Percentiles rank a stretch among this genome's conserved stretches.
Evolutionary conservation across 2,888 invertebrate species (phyloP).

Genomic region (Girardia tigrina): DNA sequence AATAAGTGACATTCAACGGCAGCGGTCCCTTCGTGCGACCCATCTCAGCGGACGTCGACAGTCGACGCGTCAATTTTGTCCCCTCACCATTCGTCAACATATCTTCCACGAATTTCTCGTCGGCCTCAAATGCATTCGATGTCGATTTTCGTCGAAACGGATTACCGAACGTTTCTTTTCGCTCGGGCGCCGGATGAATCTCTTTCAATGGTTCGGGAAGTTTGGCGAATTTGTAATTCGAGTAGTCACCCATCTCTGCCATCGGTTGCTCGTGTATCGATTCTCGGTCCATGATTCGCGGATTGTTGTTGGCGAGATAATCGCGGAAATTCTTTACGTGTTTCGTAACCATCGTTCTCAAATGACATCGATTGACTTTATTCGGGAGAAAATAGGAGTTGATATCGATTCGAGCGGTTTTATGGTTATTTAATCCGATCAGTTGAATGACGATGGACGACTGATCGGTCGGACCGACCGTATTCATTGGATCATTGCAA

Average conservation of each 20-base stretch:
- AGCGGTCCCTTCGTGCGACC: constrained; percentile 21
- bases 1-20: constrained; percentile 26
- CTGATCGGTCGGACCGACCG: no score
- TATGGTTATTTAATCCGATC: no score
- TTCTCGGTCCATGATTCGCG: neutral
- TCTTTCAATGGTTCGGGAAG: constrained; percentile 26
- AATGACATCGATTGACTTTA: constrained; percentile 28
- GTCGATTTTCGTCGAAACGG: constrained; percentile 32
- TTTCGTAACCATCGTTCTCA: constrained; percentile 28
- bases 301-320: constrained; percentile 17
- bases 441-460: neutral
- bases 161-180: constrained; percentile 36
- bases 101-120: constrained; percentile 35
- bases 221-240: constrained; percentile 31
- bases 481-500: constrained; percentile 3
- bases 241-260: constrained; percentile 35
- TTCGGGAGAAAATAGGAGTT: neutral
- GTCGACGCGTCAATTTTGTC: neutral
- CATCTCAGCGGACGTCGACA: neutral
- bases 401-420: neutral
- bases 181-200: constrained; percentile 32
- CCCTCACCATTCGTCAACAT: neutral
- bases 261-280: constrained; percentile 32
- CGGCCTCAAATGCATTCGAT: constrained; percentile 27
- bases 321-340: constrained; percentile 27